A percentile compares a stretch with the other conserved stretches of the same genome.
Conservation (phyloP, 2,888 invertebrate species). For the Cloeon dipterum region DNA sequence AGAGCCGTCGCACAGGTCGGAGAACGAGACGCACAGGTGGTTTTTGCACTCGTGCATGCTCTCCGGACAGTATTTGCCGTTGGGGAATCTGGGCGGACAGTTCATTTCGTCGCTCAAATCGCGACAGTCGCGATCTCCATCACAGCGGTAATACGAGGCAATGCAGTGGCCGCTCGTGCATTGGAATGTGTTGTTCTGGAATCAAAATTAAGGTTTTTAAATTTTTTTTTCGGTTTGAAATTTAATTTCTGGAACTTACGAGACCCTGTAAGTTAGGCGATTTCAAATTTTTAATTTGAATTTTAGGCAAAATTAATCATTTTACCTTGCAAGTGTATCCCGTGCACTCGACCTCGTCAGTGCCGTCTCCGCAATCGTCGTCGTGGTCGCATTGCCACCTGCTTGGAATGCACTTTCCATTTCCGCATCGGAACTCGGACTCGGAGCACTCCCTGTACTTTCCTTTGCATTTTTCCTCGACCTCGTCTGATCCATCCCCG, state of each 20-base stretch:
- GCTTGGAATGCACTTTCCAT: slow-evolving; percentile 76
- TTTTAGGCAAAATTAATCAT: neutral
- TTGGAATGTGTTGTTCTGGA: slow-evolving; percentile 63
- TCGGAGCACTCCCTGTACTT: slow-evolving; percentile 79
- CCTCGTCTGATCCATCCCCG: slow-evolving; percentile 81
- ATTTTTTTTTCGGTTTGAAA: neutral
- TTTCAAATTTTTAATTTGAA: neutral
- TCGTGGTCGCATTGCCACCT: slow-evolving; percentile 91
- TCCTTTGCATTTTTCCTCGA: slow-evolving; percentile 47
- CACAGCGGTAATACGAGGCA: slow-evolving; percentile 66
- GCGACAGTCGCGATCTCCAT: slow-evolving; percentile 70
- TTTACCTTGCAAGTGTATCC: slow-evolving; percentile 54
- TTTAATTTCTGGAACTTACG: neutral
- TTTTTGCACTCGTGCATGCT: slow-evolving; percentile 70
- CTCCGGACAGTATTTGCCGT: slow-evolving; percentile 70
- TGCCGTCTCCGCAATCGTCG: slow-evolving; percentile 88
- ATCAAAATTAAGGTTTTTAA: neutral
- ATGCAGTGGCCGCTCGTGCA: slow-evolving; percentile 86
- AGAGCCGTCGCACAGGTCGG: slow-evolving; percentile 78
- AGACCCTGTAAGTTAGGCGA: no score
- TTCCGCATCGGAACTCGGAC: slow-evolving; percentile 70
- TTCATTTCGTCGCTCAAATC: slow-evolving; percentile 77
- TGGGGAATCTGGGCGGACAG: slow-evolving; percentile 73
- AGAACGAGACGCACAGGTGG: slow-evolving; percentile 70
- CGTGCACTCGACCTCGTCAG: slow-evolving; percentile 67